Conservation (phyloP, 2,888 invertebrate species). For the Caenorhabditis sinica region DNA sequence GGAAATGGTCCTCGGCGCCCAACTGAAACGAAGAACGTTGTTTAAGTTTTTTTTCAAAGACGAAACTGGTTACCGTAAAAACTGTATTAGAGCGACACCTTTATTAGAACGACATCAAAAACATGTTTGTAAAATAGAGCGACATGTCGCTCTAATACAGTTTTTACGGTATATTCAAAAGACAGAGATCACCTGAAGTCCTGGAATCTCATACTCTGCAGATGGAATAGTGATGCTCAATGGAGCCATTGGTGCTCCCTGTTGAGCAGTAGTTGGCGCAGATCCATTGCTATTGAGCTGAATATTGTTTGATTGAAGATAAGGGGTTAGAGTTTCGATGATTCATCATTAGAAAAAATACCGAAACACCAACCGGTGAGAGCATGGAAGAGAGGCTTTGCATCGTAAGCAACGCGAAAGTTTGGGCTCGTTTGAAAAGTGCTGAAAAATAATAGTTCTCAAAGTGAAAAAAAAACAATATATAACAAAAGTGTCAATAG, state of each 20-base stretch:
- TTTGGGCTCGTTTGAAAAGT: background rate
- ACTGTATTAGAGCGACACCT: too few species aligned
- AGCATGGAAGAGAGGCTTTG: slow-evolving; percentile 52
- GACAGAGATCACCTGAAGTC: slow-evolving; percentile 31
- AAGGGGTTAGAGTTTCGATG: background rate
- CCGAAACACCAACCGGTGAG: slow-evolving; percentile 33
- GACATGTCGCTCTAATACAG: too few species aligned
- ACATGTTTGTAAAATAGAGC: too few species aligned
- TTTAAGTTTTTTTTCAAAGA: background rate
- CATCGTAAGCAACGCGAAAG: slow-evolving; percentile 14
- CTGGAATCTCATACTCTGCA: slow-evolving; percentile 28
- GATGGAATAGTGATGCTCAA: slow-evolving; percentile 50
- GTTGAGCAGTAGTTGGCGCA: background rate
- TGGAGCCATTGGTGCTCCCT: slow-evolving; percentile 21
- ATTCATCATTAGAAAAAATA: background rate
- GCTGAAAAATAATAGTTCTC: slow-evolving; percentile 2
- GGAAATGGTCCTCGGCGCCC: background rate
- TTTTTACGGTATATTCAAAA: background rate
- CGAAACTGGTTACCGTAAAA: background rate
- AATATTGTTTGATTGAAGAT: slow-evolving; percentile 1
- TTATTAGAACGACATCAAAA: too few species aligned
- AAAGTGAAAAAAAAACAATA: slow-evolving; percentile 20
- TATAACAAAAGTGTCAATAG: slow-evolving; percentile 46
- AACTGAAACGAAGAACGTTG: background rate
- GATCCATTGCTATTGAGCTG: background rate